Evolutionary conservation across 2,888 invertebrate genomes (phyloP).

Genomic region (Epistrophe grossulariae): DNA sequence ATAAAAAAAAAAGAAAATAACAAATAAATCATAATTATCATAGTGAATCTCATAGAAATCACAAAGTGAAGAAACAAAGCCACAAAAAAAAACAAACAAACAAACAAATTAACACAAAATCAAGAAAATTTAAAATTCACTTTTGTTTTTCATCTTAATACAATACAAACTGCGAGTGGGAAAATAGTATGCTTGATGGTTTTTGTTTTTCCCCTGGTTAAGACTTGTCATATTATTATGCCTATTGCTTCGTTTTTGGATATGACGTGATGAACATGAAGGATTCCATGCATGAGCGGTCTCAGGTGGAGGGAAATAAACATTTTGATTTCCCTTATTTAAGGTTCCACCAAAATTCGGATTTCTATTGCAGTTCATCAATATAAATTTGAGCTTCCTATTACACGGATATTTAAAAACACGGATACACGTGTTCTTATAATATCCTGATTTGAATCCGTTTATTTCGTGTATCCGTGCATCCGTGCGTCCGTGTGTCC

Average conservation of each 20-base stretch:
- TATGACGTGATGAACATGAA: neutral
- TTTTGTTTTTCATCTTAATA: neutral
- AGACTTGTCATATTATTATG: too few species aligned
- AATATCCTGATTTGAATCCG: too few species aligned
- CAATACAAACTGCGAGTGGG: neutral
- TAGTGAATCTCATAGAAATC: neutral
- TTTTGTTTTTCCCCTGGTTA: neutral
- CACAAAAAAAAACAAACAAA: neutral
- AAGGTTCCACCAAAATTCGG: too few species aligned
- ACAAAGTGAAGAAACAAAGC: neutral
- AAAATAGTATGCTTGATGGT: neutral
- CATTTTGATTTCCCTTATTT: too few species aligned
- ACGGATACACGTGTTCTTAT: too few species aligned
- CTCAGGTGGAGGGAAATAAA: neutral
- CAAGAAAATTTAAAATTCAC: slow-evolving; percentile 18
- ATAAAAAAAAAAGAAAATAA: too few species aligned
- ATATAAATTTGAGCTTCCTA: too few species aligned
- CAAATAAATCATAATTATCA: neutral
- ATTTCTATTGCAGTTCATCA: too few species aligned
- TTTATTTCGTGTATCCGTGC: too few species aligned
- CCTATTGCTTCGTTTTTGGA: neutral
- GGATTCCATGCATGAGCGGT: neutral
- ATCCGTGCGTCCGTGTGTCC: too few species aligned
- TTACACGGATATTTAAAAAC: too few species aligned
- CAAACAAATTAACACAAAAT: slow-evolving; percentile 9